These are phyloP conservation scores for Hozukius guyotensis DNA, from an alignment of 2,797 vertebrate species.

Conservation along the genomic window DNA sequence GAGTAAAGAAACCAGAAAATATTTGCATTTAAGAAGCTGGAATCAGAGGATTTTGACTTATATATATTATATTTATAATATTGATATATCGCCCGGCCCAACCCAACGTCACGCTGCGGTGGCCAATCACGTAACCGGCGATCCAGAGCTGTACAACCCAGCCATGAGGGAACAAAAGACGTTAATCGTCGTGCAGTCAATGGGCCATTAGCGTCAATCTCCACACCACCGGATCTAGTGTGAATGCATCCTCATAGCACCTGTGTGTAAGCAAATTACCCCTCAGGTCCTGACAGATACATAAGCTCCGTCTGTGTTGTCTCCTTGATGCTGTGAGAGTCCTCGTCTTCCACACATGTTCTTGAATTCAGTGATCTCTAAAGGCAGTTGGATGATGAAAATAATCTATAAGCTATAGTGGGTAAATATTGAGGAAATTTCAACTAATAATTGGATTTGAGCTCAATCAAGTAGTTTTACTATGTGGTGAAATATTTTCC, in stretches of 20 bases:
- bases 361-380: not conserved
- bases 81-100: not conserved
- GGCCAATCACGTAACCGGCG: not conserved
- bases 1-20: too few relatives aligned
- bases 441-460: not conserved
- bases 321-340: constrained; percentile 1
- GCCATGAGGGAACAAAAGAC: not conserved
- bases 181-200: not conserved
- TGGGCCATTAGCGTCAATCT: not conserved
- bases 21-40: too few relatives aligned
- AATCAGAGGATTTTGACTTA: too few relatives aligned
- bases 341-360: constrained; percentile 8
- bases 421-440: not conserved
- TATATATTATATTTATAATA: too few relatives aligned
- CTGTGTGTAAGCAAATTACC: constrained; percentile 5
- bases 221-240: not conserved
- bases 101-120: not conserved
- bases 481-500: not conserved
- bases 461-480: constrained; percentile 5
- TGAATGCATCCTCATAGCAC: not conserved
- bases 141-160: not conserved
- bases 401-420: not conserved
- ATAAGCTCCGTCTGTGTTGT: constrained; percentile 3
- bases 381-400: not conserved
- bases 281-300: constrained; percentile 5